These are phyloP conservation scores for Chrysemys picta DNA, from an alignment of 2,113 vertebrate genomes.

Conservation along the genomic window DNA sequence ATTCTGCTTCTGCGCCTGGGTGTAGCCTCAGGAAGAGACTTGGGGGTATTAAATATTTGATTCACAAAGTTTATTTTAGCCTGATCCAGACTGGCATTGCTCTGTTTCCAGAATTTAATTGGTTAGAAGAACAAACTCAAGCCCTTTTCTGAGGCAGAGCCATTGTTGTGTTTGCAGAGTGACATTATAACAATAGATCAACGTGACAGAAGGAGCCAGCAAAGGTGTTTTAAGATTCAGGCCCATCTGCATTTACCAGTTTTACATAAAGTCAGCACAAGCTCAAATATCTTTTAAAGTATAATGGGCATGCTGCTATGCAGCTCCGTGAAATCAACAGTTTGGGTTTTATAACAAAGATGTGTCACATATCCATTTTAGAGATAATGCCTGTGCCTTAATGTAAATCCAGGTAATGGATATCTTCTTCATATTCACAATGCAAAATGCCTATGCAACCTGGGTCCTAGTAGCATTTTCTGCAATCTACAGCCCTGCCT, in stretches of 20 bases:
- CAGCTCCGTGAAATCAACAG: slow-evolving; percentile 30
- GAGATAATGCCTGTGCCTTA: background rate
- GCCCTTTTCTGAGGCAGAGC: slow-evolving; percentile 31
- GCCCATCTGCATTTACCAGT: slow-evolving; percentile 36
- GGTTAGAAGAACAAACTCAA: background rate
- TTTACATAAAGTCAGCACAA: slow-evolving; percentile 43
- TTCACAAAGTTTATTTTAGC: slow-evolving; percentile 36
- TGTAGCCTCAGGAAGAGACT: background rate
- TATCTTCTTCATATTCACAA: background rate
- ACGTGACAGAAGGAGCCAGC: background rate
- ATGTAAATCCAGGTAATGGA: slow-evolving; percentile 36
- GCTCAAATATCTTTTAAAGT: slow-evolving; percentile 42
- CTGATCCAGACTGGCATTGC: background rate
- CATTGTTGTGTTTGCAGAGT: background rate
- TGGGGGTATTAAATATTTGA: slow-evolving; percentile 30
- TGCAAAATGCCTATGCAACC: background rate
- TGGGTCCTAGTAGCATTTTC: background rate
- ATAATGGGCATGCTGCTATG: slow-evolving; percentile 29
- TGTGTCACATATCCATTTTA: slow-evolving; percentile 3
- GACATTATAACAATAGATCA: slow-evolving; percentile 28
- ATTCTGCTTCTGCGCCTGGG: background rate
- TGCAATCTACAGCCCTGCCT: background rate
- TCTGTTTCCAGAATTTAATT: background rate
- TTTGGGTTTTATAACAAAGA: slow-evolving; percentile 17
- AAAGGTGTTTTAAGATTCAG: slow-evolving; percentile 55